phyloP scores from a whole-genome alignment of 92 coral and sea anemone species.

The Palythoa heliodiscus region DNA sequence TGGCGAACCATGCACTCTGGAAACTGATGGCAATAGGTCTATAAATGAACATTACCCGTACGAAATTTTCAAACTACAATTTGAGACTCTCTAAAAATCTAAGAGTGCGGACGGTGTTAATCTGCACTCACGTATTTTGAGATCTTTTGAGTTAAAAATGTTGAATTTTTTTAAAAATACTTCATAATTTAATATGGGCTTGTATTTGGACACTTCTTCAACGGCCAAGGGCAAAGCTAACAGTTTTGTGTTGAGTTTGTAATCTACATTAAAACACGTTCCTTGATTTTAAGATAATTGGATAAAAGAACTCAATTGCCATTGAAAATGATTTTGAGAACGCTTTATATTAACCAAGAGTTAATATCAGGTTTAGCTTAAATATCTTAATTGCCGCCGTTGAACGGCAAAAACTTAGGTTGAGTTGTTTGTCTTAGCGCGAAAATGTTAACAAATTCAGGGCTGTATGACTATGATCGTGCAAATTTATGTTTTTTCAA shows the following conservation, averaged over 20 bases:
- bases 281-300: neutral
- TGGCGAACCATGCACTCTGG: neutral
- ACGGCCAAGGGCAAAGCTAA: neutral
- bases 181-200: neutral
- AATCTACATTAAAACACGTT: neutral
- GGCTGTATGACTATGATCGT: neutral
- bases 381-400: neutral
- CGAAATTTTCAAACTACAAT: neutral
- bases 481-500: neutral
- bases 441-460: neutral
- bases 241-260: neutral
- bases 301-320: neutral
- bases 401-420: neutral
- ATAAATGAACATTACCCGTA: neutral
- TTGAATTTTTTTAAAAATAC: constrained; percentile 6
- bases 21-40: neutral
- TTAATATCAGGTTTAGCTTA: neutral
- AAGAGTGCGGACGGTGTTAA: neutral
- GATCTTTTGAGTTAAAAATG: neutral
- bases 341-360: neutral
- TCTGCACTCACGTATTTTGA: neutral
- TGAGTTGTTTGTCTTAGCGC: neutral
- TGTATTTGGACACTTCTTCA: neutral
- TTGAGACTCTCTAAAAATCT: neutral
- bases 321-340: neutral